phyloP scores from a whole-genome alignment of 2,888 invertebrate species.

The Drosophila nr. perissopoda region DNA sequence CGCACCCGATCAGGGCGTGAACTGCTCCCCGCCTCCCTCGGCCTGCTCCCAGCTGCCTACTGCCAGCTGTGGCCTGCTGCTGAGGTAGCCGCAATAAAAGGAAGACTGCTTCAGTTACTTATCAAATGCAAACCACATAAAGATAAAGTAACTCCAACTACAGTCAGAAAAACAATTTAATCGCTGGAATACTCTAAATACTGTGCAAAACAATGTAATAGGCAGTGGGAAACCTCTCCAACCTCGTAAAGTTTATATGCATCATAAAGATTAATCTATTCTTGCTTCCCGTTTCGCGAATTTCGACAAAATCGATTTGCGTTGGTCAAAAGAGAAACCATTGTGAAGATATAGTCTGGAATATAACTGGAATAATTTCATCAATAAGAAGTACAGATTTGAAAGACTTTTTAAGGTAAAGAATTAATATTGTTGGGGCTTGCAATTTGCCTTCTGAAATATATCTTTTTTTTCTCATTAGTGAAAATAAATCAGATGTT shows the following conservation, averaged over 20 bases:
- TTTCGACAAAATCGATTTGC: background rate
- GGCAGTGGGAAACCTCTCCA: background rate
- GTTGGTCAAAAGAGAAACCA: background rate
- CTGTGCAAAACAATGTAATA: background rate
- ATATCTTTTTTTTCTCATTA: background rate
- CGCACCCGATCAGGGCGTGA: constrained; percentile 24
- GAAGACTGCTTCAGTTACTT: constrained; percentile 26
- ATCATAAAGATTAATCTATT: background rate
- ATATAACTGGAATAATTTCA: background rate
- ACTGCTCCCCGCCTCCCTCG: background rate
- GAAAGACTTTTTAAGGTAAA: background rate
- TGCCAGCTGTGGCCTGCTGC: background rate
- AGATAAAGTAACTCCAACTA: constrained; percentile 35
- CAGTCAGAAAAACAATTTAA: background rate
- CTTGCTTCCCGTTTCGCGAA: background rate
- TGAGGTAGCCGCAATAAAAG: constrained; percentile 11
- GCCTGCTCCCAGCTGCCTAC: background rate
- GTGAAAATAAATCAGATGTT: background rate
- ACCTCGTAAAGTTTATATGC: background rate
- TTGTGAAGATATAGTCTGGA: background rate
- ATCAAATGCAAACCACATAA: constrained; percentile 49
- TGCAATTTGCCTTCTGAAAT: background rate
- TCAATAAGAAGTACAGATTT: background rate
- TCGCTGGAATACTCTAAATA: background rate
- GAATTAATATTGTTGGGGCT: background rate